phyloP scores from a whole-genome alignment of 2,113 vertebrate species.

The Quiscalus mexicanus region DNA sequence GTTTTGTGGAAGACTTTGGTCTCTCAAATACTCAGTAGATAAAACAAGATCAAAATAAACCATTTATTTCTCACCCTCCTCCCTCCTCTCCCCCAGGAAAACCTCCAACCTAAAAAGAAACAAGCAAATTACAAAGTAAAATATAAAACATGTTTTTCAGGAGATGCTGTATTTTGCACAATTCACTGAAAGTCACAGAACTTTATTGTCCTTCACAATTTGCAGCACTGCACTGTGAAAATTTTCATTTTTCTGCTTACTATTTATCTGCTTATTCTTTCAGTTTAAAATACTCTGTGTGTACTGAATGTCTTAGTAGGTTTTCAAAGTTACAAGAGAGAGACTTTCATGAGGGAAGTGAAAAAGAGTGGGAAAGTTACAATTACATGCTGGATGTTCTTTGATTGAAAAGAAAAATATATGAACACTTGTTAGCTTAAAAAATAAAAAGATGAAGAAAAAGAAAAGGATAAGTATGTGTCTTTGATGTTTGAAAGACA shows the following conservation, averaged over 20 bases:
- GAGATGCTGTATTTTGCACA: not conserved
- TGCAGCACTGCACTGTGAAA: not conserved
- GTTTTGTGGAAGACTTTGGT: not conserved
- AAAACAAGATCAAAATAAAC: not conserved
- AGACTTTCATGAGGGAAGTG: not conserved
- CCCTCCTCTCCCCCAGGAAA: rapidly evolving
- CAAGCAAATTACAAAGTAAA: not conserved
- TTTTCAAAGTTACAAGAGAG: not conserved
- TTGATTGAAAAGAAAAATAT: not conserved
- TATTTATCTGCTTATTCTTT: not conserved
- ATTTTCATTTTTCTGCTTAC: not conserved
- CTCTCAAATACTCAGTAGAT: not conserved
- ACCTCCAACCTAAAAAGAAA: not conserved
- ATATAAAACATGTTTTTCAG: not conserved
- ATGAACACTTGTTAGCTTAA: not conserved
- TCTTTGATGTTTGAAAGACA: not conserved
- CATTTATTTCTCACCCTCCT: not conserved
- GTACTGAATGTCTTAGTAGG: not conserved
- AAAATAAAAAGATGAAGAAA: not conserved
- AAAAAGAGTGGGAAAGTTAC: not conserved
- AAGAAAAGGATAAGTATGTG: not conserved
- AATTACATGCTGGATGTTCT: not conserved
- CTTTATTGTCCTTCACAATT: not conserved
- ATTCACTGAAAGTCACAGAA: not conserved
- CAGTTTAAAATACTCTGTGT: not conserved